phyloP scores from a whole-genome alignment of 2,888 invertebrate genomes.

The Synanthedon formicaeformis region DNA sequence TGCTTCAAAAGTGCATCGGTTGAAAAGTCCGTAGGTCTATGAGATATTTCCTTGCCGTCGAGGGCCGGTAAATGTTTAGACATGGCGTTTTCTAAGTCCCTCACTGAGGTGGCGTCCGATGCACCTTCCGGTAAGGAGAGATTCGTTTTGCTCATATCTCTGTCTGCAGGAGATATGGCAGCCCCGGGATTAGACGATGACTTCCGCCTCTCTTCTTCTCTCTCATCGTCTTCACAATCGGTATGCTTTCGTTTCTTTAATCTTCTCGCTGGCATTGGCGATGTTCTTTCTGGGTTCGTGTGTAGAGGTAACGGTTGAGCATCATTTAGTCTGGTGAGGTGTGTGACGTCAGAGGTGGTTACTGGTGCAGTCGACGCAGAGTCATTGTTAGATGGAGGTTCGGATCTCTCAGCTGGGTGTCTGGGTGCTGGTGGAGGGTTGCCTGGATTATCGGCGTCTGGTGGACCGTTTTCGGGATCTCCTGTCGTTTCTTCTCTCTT shows the following conservation, averaged over 20 bases:
- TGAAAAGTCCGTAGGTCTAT: constrained; percentile 88
- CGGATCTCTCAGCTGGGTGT: constrained; percentile 48
- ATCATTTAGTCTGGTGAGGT: constrained; percentile 54
- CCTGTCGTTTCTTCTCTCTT: constrained; percentile 86
- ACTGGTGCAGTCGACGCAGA: constrained; percentile 52
- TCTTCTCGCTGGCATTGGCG: constrained; percentile 75
- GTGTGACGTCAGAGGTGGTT: constrained; percentile 53
- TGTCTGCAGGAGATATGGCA: constrained; percentile 50
- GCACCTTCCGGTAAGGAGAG: constrained; percentile 48
- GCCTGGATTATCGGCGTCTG: constrained; percentile 79
- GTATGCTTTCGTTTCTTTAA: constrained; percentile 64
- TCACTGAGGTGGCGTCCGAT: constrained; percentile 77
- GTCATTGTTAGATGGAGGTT: constrained; percentile 50
- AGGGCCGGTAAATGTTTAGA: constrained; percentile 88
- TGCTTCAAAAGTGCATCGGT: constrained; percentile 87
- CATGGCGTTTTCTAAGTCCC: constrained; percentile 96
- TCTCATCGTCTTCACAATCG: constrained; percentile 56
- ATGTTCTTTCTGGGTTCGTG: constrained; percentile 54
- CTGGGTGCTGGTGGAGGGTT: constrained; percentile 48
- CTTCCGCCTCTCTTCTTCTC: constrained; percentile 58
- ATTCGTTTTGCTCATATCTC: constrained; percentile 51
- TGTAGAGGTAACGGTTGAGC: constrained; percentile 55
- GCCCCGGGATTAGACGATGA: constrained; percentile 54
- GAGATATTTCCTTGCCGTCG: constrained; percentile 66
- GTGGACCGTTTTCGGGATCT: constrained; percentile 90